Evolutionary conservation across 2,113 vertebrate genomes (phyloP), one percentile per base, ranked within the genome.

Genomic region (Leptodactylus fuscus): DNA sequence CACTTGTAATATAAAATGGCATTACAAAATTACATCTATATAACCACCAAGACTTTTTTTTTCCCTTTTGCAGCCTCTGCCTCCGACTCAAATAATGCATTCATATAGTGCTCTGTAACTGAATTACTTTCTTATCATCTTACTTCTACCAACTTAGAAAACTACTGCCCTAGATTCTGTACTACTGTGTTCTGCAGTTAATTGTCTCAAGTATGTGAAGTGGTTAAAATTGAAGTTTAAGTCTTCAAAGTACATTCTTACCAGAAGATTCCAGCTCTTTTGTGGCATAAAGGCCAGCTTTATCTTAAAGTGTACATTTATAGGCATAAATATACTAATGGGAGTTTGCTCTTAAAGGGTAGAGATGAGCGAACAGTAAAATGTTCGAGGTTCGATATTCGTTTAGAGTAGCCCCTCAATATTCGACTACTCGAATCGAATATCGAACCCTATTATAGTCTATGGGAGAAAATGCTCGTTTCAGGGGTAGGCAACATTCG

Each of bases 1-100:
- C 76, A 58, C 76, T 79, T 85, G 83, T 71, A 80, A 85, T 85
- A 85, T 58, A 80, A 85, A 71, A 80, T 46, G 65, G 76, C 76
- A 80, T 80, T 71, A 85, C 76, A 71, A 80, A 85, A 85, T 80
- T 38, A 71, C 62, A 85, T 80, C 62, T 80, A 55, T 71, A 67
- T 38, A 80, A 46, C 62, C 20, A 70, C 58, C 29, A 78, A 77
- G 27, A 22, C 2, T 71, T 82, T 53, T 71, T 83, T 44, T 53
- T 44, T 22, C n/a, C 60, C 70, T 60, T 85, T 70, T 69, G 24
- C 55, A 67, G 29, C 44, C 36, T 78, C 29, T 79, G 55, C n/a
- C 67, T 62, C 16, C 48, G 11, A 55, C 62, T 85, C 16, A 29
- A 44, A 85, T 78, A 78, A 69, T 29, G 22, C 29, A 69, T 70